Conservation (phyloP, 2,797 vertebrate genomes). For the Dicrostonyx torquatus region DNA sequence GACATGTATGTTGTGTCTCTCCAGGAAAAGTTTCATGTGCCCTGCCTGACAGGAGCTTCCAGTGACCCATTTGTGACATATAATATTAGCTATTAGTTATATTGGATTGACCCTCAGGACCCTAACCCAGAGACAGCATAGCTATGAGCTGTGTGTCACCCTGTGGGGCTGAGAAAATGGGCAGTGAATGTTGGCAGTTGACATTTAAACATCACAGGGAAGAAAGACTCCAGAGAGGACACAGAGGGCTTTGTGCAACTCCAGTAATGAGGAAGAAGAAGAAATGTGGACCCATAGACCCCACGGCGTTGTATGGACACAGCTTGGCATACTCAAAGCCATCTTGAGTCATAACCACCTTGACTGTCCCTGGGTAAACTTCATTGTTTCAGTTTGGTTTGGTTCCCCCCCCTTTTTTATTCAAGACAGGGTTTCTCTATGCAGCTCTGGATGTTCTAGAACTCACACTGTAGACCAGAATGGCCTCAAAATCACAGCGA, state of each 20-base stretch:
- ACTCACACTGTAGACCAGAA: background rate
- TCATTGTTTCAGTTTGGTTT: background rate
- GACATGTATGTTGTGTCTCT: background rate
- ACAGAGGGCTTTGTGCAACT: background rate
- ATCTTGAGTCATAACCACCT: background rate
- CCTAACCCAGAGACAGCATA: background rate
- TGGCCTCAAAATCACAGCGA: background rate
- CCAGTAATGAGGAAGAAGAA: background rate
- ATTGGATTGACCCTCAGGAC: background rate
- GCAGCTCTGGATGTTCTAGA: background rate
- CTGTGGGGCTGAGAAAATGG: background rate
- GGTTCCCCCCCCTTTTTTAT: background rate
- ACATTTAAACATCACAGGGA: background rate
- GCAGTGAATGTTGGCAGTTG: background rate
- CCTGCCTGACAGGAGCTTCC: background rate
- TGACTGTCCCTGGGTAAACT: background rate
- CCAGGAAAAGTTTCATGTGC: background rate
- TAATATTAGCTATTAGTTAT: background rate
- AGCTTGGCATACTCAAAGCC: too few relatives aligned
- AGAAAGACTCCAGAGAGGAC: background rate
- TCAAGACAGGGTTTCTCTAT: background rate
- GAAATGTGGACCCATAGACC: rapidly evolving
- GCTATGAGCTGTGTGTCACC: too few relatives aligned
- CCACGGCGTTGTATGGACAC: rapidly evolving
- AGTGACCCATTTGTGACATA: background rate